Conservation (phyloP, 2,888 invertebrate genomes). For the Deilephila elpenor region DNA sequence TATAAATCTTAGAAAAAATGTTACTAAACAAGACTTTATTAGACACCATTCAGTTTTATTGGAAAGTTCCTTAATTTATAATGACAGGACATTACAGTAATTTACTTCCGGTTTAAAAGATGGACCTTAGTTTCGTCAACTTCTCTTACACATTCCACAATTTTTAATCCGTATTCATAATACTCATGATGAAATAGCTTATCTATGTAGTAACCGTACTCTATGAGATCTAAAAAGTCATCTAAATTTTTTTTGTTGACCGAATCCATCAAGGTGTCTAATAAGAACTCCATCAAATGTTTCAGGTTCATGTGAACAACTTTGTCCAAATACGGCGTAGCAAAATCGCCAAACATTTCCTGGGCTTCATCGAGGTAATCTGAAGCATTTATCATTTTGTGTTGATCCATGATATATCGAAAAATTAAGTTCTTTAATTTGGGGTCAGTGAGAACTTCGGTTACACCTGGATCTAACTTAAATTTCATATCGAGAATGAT, state of each 20-base stretch:
- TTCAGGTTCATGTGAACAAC: background rate
- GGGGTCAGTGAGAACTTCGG: background rate
- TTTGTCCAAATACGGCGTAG: background rate
- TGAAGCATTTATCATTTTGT: background rate
- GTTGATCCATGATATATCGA: background rate
- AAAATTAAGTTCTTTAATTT: background rate
- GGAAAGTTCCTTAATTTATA: no score
- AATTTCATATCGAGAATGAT: background rate
- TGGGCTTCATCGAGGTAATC: background rate
- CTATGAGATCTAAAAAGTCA: slow-evolving; percentile 6
- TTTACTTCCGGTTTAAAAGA: background rate
- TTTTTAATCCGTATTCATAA: background rate
- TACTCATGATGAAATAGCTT: background rate
- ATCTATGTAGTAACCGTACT: background rate
- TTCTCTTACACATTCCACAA: background rate
- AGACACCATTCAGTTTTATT: no score
- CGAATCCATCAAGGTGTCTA: background rate
- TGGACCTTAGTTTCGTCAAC: background rate
- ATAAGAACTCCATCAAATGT: background rate
- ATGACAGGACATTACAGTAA: no score
- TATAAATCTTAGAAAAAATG: no score
- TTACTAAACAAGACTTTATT: no score
- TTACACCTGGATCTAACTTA: background rate
- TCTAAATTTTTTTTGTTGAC: background rate
- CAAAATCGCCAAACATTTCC: background rate